A percentile compares a stretch with the other conserved stretches of the same genome.
These are phyloP conservation scores for Drosophila sturtevanti DNA, from an alignment of 1,140 invertebrate genomes.

Conservation along the genomic window DNA sequence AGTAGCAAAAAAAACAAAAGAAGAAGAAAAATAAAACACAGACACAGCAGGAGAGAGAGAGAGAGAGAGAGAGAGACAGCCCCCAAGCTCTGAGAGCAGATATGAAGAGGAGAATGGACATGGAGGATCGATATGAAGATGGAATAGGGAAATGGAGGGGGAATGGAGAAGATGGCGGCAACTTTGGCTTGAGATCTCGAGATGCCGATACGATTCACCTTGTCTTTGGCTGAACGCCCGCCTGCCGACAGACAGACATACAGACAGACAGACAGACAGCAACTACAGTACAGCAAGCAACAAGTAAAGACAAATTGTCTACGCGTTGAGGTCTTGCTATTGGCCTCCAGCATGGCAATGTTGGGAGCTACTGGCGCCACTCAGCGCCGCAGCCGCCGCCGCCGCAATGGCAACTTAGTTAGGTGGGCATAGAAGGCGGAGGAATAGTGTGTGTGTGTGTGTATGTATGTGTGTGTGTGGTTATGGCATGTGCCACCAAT, in stretches of 20 bases:
- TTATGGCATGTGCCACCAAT: constrained; percentile 72
- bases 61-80: no score
- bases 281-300: constrained; percentile 36
- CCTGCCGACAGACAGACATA: no score
- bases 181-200: constrained; percentile 9
- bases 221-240: constrained; percentile 24
- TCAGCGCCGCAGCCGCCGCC: constrained; percentile 60
- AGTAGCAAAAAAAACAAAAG: constrained; percentile 25
- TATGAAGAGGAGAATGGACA: not conserved
- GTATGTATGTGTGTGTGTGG: constrained; percentile 13
- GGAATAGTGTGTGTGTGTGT: not conserved
- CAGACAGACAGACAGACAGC: no score
- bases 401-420: constrained; percentile 47
- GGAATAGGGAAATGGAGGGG: not conserved
- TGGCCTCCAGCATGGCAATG: constrained; percentile 75
- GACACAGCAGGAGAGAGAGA: constrained; percentile 49
- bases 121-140: not conserved
- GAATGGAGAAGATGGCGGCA: constrained; percentile 14
- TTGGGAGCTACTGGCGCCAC: constrained; percentile 65
- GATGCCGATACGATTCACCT: constrained; percentile 28
- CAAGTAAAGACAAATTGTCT: constrained; percentile 77
- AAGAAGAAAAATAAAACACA: constrained; percentile 22
- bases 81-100: constrained; percentile 15
- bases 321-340: constrained; percentile 78
- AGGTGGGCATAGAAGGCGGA: constrained; percentile 18